phyloP scores from a whole-genome alignment of 2,113 vertebrate species.

The Murina feae region DNA sequence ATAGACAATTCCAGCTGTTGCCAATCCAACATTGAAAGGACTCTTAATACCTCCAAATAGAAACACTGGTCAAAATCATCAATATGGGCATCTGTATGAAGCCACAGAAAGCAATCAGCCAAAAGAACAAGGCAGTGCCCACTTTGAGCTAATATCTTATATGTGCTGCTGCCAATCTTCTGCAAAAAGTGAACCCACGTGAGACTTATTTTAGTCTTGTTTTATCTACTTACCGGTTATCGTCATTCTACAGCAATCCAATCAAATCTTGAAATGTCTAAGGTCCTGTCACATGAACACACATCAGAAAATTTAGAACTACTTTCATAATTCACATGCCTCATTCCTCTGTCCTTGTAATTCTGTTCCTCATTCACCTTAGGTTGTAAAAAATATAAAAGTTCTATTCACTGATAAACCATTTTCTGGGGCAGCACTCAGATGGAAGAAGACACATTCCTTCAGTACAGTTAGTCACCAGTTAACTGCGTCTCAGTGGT shows the following conservation, averaged over 20 bases:
- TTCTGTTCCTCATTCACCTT: not conserved
- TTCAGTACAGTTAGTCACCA: not conserved
- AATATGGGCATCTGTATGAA: not conserved
- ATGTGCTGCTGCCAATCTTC: not conserved
- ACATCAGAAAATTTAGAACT: not conserved
- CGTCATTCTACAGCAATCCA: not conserved
- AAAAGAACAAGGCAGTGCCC: not conserved
- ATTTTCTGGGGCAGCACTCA: not conserved
- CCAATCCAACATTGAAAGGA: not conserved
- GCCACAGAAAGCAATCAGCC: not conserved
- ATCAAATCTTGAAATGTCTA: not conserved
- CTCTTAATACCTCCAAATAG: not conserved
- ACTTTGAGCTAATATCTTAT: not conserved
- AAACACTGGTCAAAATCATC: not conserved
- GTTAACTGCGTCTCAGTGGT: not conserved
- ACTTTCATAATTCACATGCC: not conserved
- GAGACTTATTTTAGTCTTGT: not conserved
- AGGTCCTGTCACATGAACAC: not conserved
- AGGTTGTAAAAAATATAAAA: not conserved
- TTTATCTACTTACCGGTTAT: not conserved
- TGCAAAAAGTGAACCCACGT: not conserved
- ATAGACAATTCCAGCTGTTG: not conserved
- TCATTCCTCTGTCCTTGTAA: not conserved
- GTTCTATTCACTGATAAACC: not conserved
- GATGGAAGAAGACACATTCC: not conserved